Percentiles rank a stretch among this genome's conserved stretches.
Conservation (phyloP, 2,888 invertebrate species). For the Hirtodrosophila trivittata region DNA sequence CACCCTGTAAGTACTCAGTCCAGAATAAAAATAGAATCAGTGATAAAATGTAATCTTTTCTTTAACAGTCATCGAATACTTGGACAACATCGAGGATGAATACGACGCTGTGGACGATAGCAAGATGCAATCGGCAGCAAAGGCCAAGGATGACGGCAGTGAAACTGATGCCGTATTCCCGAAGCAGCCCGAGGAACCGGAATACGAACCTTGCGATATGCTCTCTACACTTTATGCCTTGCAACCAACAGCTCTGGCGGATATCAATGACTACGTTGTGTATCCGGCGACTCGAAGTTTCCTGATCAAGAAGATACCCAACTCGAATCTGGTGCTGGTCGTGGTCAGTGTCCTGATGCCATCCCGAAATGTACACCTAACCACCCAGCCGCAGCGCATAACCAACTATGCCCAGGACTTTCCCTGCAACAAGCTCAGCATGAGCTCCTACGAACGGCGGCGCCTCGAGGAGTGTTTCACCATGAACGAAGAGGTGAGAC, state of each 20-base stretch:
- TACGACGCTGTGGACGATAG: conserved; percentile 83
- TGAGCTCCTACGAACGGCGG: conserved; percentile 88
- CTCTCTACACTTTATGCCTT: conserved; percentile 88
- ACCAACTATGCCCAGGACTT: conserved; percentile 85
- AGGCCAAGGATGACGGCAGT: conserved; percentile 77
- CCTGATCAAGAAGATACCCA: conserved; percentile 89
- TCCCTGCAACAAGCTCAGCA: conserved; percentile 90
- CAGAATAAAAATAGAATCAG: background rate
- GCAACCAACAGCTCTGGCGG: conserved; percentile 85
- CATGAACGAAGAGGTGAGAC: conserved; percentile 88
- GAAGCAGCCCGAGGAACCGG: conserved; percentile 61
- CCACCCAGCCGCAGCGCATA: conserved; percentile 85
- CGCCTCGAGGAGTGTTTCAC: conserved; percentile 91
- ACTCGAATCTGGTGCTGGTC: conserved; percentile 91
- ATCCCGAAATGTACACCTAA: conserved; percentile 84
- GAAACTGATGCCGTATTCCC: conserved; percentile 83
- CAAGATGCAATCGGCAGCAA: conserved; percentile 59
- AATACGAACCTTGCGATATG: conserved; percentile 88
- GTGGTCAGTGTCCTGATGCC: conserved; percentile 87
- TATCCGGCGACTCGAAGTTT: conserved; percentile 86
- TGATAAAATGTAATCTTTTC: background rate
- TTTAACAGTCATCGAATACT: conserved; percentile 82
- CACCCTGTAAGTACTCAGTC: conserved; percentile 78
- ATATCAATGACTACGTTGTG: conserved; percentile 83
- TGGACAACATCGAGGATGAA: conserved; percentile 83